Conservation (phyloP, 2,113 vertebrate genomes). For the Vicugna pacos region DNA sequence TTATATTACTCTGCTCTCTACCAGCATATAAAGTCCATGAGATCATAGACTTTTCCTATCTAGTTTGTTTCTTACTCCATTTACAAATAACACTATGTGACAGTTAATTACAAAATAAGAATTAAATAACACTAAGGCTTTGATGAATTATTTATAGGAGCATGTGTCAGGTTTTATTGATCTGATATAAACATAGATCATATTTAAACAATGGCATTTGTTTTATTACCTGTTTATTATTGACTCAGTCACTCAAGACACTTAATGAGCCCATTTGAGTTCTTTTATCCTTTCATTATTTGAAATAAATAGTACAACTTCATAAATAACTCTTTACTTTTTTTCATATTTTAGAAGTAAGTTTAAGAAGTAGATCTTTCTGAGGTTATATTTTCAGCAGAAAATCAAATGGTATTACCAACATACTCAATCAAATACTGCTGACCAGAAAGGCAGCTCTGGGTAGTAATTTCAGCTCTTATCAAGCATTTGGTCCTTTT, state of each 20-base stretch:
- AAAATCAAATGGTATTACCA: not conserved
- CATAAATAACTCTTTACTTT: not conserved
- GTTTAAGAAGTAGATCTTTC: not conserved
- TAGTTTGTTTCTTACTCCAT: not conserved
- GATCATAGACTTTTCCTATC: not conserved
- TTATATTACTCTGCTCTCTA: not conserved
- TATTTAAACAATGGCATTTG: not conserved
- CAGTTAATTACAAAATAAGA: conserved; percentile 5
- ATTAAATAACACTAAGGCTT: not conserved
- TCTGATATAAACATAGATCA: not conserved
- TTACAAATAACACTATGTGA: not conserved
- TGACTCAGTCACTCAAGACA: not conserved
- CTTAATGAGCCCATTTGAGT: not conserved
- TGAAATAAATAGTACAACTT: conserved; percentile 32
- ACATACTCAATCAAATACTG: not conserved
- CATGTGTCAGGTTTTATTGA: not conserved
- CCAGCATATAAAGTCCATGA: not conserved
- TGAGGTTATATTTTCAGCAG: conserved; percentile 11
- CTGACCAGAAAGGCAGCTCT: not conserved
- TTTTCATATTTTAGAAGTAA: not conserved
- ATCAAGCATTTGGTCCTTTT: not conserved
- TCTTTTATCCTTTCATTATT: not conserved
- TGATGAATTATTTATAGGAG: not conserved
- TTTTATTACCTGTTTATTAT: conserved; percentile 33
- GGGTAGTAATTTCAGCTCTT: not conserved